Evolutionary conservation across 2,797 vertebrate genomes (phyloP).

Genomic region (Cygnus olor): DNA sequence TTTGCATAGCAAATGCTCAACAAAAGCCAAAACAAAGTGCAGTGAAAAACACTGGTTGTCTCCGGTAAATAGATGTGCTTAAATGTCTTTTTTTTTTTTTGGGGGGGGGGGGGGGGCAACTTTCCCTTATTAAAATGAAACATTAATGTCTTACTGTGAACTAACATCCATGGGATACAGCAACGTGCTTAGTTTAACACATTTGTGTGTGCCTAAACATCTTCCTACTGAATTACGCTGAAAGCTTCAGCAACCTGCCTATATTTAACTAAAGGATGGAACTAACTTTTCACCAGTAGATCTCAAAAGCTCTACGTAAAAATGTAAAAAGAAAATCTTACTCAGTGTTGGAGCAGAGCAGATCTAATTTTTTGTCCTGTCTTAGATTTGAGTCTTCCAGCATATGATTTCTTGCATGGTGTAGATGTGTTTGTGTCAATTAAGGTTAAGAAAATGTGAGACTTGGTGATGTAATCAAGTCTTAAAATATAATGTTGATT

Average conservation of each 20-base stretch:
- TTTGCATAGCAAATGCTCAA: background rate
- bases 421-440: background rate
- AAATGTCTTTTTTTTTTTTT: background rate
- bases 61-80: background rate
- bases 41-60: background rate
- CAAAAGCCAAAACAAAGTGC: background rate
- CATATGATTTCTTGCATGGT: background rate
- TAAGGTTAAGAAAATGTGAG: background rate
- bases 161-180: background rate
- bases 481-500: background rate
- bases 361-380: background rate
- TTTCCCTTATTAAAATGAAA: background rate
- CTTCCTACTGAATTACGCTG: background rate
- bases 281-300: background rate
- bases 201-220: background rate
- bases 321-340: background rate
- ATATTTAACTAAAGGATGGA: background rate
- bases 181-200: accelerated
- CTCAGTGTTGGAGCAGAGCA: background rate
- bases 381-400: background rate
- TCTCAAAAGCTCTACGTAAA: background rate
- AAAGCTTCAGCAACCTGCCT: background rate
- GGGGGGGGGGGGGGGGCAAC: too few relatives aligned
- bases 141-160: background rate
- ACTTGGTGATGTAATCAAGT: background rate